Evolutionary conservation across 2,113 vertebrate species (phyloP).

Genomic region (Columba livia): DNA sequence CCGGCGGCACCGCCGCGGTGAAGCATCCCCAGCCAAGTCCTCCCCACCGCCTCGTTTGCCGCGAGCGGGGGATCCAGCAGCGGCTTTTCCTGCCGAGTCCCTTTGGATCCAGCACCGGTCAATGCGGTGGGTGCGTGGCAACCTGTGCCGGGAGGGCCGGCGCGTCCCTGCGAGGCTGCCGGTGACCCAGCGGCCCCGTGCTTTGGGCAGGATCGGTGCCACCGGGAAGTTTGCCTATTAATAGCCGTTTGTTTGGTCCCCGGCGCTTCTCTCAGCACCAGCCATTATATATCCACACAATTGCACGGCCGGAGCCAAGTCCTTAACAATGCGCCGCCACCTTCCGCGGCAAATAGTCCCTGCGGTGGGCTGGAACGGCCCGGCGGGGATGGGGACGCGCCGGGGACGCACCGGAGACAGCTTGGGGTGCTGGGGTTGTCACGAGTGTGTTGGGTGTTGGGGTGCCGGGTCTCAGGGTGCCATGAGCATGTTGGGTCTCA

Average conservation of each 20-base stretch:
- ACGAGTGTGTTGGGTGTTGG: accelerated
- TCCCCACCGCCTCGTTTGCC: not conserved
- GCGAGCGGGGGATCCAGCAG: not conserved
- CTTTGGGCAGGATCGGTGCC: not conserved
- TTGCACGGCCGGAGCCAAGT: conserved; percentile 51
- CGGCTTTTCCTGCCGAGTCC: not conserved
- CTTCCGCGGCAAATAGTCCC: not conserved
- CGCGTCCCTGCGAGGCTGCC: not conserved
- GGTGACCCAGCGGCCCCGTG: not conserved
- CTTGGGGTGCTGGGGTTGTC: accelerated
- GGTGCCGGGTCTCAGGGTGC: no score
- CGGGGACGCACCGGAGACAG: not conserved
- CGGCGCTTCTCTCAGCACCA: conserved; percentile 14
- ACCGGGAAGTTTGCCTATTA: not conserved
- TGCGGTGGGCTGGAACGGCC: not conserved
- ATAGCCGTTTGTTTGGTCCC: conserved; percentile 32
- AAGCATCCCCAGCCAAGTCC: not conserved
- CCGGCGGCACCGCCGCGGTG: accelerated
- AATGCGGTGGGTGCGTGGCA: not conserved
- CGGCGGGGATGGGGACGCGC: not conserved
- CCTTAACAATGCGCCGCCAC: conserved; percentile 6
- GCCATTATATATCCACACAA: conserved; percentile 55
- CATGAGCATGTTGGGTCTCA: not conserved
- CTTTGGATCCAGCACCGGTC: not conserved
- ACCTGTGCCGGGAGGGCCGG: not conserved